A percentile compares a stretch with the other conserved stretches of the same genome.
Conservation (phyloP, 1,140 invertebrate species). For the Reticulitermes speratus region DNA sequence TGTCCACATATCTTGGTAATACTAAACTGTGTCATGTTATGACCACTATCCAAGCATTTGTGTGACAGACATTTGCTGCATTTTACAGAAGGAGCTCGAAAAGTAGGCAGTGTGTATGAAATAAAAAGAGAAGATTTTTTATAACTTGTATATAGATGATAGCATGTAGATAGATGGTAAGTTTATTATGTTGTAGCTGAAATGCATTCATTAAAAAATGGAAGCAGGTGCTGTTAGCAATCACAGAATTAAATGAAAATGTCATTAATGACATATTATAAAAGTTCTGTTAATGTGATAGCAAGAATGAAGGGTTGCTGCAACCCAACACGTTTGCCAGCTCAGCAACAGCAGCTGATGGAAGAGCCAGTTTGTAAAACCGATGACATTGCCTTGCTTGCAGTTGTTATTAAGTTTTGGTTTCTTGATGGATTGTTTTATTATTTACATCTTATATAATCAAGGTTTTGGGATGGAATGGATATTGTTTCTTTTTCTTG, state of each 20-base stretch:
- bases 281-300: constrained; percentile 10
- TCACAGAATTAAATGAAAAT: background rate
- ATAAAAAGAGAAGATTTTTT: background rate
- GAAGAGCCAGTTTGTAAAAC: constrained; percentile 12
- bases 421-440: constrained; percentile 17
- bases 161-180: background rate
- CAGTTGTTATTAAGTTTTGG: constrained; percentile 16
- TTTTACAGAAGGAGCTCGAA: constrained; percentile 6
- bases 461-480: constrained; percentile 21
- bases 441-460: constrained; percentile 20
- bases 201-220: constrained; percentile 19
- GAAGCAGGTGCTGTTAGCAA: constrained; percentile 13
- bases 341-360: background rate
- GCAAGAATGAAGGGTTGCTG: background rate
- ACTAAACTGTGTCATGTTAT: background rate
- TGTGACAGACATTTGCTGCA: background rate
- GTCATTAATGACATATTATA: constrained; percentile 10
- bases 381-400: constrained; percentile 16
- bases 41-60: background rate
- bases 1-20: background rate
- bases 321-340: background rate
- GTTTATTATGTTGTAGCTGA: constrained; percentile 17
- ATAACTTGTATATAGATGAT: constrained; percentile 11
- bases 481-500: constrained; percentile 26
- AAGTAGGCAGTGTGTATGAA: background rate